These are phyloP conservation scores for Aphidius ervi DNA, from an alignment of 1,140 invertebrate species.

Conservation along the genomic window DNA sequence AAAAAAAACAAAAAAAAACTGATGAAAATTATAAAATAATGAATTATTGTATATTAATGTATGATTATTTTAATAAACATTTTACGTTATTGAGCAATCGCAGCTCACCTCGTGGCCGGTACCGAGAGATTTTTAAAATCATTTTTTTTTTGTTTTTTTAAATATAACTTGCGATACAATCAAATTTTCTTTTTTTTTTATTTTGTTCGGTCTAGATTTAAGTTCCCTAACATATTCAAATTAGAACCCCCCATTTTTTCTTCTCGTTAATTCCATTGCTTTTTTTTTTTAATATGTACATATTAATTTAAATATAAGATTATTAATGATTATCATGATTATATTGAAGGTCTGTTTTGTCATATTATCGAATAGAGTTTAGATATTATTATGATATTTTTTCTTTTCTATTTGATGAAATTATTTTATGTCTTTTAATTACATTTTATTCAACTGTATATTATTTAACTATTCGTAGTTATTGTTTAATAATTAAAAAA, in stretches of 20 bases:
- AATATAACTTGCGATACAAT: slow-evolving; percentile 3
- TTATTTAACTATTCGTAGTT: no score
- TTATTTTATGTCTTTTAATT: no score
- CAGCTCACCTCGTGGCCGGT: slow-evolving; percentile 9
- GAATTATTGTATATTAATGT: background rate
- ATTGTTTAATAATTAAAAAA: no score
- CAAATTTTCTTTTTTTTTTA: background rate
- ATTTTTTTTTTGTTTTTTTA: slow-evolving; percentile 1
- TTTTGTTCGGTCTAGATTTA: no score
- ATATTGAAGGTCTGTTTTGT: no score
- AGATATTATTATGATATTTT: no score
- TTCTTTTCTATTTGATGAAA: no score
- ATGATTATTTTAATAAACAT: no score
- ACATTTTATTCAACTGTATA: no score
- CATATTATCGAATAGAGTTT: no score
- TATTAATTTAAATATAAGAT: background rate
- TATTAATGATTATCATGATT: background rate
- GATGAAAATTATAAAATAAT: slow-evolving; percentile 2
- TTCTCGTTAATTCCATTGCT: background rate
- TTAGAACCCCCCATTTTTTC: background rate
- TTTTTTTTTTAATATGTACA: slow-evolving; percentile 4
- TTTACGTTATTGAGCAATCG: background rate
- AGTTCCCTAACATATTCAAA: background rate
- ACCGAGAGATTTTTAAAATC: background rate
- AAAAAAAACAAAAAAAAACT: slow-evolving; percentile 1